These are phyloP conservation scores for Nyctibius bracteatus DNA, from an alignment of 2,113 vertebrate genomes.

Conservation along the genomic window DNA sequence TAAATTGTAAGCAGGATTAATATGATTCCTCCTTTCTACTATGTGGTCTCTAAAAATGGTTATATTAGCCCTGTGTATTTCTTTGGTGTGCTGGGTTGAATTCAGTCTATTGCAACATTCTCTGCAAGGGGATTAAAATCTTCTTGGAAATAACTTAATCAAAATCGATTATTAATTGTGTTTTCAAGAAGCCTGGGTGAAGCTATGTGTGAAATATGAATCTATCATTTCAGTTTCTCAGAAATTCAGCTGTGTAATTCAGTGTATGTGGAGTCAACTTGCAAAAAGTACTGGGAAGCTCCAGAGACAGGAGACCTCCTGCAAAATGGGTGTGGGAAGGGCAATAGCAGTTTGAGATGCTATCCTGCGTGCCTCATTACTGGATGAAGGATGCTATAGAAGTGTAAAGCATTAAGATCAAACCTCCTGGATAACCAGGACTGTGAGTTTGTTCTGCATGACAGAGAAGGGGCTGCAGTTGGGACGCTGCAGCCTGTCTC, in stretches of 20 bases:
- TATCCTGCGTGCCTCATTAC: not conserved
- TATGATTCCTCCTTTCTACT: not conserved
- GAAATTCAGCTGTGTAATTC: not conserved
- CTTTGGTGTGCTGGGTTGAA: not conserved
- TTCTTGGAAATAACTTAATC: not conserved
- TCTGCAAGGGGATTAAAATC: not conserved
- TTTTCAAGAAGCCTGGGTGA: not conserved
- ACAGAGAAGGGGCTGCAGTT: not conserved
- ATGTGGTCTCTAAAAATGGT: not conserved
- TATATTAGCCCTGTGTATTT: not conserved
- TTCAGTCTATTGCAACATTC: not conserved
- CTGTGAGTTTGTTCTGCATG: constrained; percentile 23
- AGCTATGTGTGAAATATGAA: not conserved
- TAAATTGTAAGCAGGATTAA: not conserved
- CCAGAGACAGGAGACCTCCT: not conserved
- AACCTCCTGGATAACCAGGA: constrained; percentile 26
- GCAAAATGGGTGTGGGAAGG: not conserved
- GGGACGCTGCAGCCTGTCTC: not conserved
- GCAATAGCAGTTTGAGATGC: not conserved
- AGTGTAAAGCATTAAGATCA: constrained; percentile 15
- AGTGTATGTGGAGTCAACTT: not conserved
- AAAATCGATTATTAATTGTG: not conserved
- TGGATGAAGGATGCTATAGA: not conserved
- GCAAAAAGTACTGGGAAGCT: not conserved
- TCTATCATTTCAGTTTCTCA: not conserved